Base-by-base conservation (phyloP, 2,797 vertebrate species). In the Buceros bicornis region DNA sequence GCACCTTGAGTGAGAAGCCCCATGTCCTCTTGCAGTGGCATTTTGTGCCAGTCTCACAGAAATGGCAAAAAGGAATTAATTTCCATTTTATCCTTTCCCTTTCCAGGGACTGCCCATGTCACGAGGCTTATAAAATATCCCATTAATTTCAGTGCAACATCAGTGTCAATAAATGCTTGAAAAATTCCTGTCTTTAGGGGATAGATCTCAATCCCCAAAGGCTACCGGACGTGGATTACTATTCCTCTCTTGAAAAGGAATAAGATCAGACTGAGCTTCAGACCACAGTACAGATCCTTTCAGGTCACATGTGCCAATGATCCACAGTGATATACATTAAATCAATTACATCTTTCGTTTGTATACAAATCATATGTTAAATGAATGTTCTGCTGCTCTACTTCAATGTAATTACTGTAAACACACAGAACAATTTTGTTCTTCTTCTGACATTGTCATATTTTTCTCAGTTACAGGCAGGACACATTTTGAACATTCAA, bases 291-390 rank as follows among this genome's bases (percentile, higher is more conserved):
- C 1, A 81, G 58, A 79, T 51, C 28, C 51, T 95, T 60, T 65
- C 56, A 80, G 40, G 77, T 93, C 77, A 95, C 73, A 88, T 93
- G 88, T 86, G 62, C 51, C 56, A 84, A 24, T 42, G 82, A 96
- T 62, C 79, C 76, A 93, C 77, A n/a, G 22, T 58, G 40, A 89
- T 76, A 70, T 10, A 76, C 93, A 90, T 67, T 86, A 90, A 78
- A 79, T 54, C 77, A 91, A 87, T 88, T 84, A 88, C 18, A 66
- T 56, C 19, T 90, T 82, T 82, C 77, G 79, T 84, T 95, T 93
- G 56, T 76, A 89, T 14, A 83, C 62, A 87, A 82, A 84, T 72
- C 20, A 70, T 54, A 89, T 91, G 76, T 81, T 83, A 95, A 90
- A 87, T 76, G 2, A 82, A 79, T 70, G 62, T 45, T 90, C 62